A percentile compares a stretch with the other conserved stretches of the same genome.
Conservation (phyloP, 2,113 vertebrate genomes). For the Typhlomys cinereus region DNA sequence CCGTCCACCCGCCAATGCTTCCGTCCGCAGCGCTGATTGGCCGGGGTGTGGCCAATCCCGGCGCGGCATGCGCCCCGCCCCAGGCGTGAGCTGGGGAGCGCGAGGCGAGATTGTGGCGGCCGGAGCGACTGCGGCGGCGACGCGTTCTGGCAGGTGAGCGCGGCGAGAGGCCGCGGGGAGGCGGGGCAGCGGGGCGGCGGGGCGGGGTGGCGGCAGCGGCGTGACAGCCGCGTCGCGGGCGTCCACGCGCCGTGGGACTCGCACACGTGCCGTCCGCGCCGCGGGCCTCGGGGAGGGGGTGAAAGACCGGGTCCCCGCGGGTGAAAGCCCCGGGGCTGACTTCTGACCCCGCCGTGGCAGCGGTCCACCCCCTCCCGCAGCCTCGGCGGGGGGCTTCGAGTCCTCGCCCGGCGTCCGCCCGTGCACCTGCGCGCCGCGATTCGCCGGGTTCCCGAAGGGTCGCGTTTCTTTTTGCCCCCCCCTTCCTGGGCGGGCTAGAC, state of each 20-base stretch:
- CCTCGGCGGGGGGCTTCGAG: background rate
- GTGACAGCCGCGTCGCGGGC: slow-evolving; percentile 37
- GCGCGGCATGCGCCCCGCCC: slow-evolving; percentile 9
- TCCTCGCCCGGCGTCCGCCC: too few species aligned
- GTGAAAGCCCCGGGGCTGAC: background rate
- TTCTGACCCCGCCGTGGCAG: background rate
- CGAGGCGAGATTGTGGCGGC: slow-evolving; percentile 59
- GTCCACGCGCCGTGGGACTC: background rate
- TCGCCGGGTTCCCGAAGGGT: too few species aligned
- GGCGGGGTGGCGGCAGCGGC: background rate
- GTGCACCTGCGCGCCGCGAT: background rate
- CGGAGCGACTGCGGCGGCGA: background rate
- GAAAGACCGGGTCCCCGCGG: background rate
- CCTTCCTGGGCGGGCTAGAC: background rate
- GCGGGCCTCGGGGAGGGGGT: too few species aligned
- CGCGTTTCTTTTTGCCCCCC: too few species aligned
- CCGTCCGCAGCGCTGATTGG: background rate
- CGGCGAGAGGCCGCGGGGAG: background rate
- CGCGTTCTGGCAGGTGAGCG: slow-evolving; percentile 68
- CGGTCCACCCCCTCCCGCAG: background rate
- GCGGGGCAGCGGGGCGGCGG: too few species aligned
- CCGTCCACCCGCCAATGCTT: background rate
- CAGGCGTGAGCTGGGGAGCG: too few species aligned
- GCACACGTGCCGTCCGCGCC: background rate
- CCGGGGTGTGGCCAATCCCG: background rate